phyloP scores from a whole-genome alignment of 37 sponge, comb jelly and placozoan species.

The Halichondria panicea region DNA sequence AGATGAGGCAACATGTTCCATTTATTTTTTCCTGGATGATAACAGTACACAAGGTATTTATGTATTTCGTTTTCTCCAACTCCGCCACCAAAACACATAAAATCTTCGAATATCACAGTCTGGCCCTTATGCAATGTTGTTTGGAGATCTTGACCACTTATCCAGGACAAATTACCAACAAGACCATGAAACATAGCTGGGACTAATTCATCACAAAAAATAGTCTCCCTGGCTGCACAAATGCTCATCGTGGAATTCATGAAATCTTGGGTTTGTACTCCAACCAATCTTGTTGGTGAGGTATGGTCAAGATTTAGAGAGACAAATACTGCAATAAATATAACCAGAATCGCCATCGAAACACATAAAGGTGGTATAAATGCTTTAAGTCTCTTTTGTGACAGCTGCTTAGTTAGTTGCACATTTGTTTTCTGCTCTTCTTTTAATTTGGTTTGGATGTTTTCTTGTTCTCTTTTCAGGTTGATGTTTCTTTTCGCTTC shows the following conservation, averaged over 20 bases:
- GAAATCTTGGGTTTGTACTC: background rate
- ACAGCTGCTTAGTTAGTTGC: slow-evolving; percentile 6
- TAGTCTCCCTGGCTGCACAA: slow-evolving; percentile 3
- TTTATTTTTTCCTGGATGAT: background rate
- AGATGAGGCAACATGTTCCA: slow-evolving; percentile 10
- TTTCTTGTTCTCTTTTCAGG: background rate
- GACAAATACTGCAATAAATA: background rate
- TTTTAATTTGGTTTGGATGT: background rate
- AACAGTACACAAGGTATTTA: slow-evolving; percentile 29
- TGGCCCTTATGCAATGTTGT: slow-evolving; percentile 17
- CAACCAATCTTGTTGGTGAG: background rate
- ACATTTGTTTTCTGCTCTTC: background rate
- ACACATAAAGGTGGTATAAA: no score
- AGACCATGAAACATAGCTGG: slow-evolving; percentile 8
- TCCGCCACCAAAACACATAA: slow-evolving; percentile 22
- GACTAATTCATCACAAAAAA: slow-evolving; percentile 7
- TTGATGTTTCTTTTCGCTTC: slow-evolving; percentile 10
- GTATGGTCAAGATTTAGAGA: background rate
- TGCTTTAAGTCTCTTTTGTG: background rate
- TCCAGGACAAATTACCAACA: slow-evolving; percentile 13
- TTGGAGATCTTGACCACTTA: slow-evolving; percentile 8
- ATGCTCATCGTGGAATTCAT: slow-evolving; percentile 9
- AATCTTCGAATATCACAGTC: slow-evolving; percentile 15
- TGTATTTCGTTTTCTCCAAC: slow-evolving; percentile 2
- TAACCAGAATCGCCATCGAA: background rate